Evolutionary conservation across 2,113 vertebrate species (phyloP).

Genomic region (Tachuris rubrigastra): DNA sequence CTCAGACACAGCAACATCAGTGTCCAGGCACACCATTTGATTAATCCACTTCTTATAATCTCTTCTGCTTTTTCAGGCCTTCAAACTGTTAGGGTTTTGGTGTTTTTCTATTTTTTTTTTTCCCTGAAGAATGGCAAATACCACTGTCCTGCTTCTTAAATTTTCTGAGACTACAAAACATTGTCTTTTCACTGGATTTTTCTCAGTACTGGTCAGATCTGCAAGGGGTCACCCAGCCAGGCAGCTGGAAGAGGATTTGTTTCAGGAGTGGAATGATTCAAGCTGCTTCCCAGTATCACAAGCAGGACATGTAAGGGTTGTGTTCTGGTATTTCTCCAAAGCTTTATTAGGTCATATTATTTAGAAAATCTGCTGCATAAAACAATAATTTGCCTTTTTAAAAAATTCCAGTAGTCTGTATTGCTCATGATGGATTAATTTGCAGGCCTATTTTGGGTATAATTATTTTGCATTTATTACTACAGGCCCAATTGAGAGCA

Average conservation of each 20-base stretch:
- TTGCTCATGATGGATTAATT: neutral
- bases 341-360: neutral
- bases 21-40: neutral
- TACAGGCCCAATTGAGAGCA: neutral
- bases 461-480: conserved; percentile 36
- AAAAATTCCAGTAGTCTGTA: neutral
- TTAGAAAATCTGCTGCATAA: conserved; percentile 7
- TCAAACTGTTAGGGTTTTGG: neutral
- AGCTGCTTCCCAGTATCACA: neutral
- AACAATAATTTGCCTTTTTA: neutral
- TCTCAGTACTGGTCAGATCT: neutral
- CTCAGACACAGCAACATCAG: conserved; percentile 5
- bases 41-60: conserved; percentile 3
- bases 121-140: neutral
- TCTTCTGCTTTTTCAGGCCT: neutral
- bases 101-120: neutral
- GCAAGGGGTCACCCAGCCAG: neutral
- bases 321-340: conserved; percentile 5
- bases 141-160: neutral
- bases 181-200: neutral
- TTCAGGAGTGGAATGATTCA: neutral
- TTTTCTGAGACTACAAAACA: neutral
- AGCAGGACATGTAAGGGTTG: neutral
- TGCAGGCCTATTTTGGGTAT: neutral
- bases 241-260: neutral